Evolutionary conservation across 2,113 vertebrate species (phyloP).

Genomic region (Grus americana): DNA sequence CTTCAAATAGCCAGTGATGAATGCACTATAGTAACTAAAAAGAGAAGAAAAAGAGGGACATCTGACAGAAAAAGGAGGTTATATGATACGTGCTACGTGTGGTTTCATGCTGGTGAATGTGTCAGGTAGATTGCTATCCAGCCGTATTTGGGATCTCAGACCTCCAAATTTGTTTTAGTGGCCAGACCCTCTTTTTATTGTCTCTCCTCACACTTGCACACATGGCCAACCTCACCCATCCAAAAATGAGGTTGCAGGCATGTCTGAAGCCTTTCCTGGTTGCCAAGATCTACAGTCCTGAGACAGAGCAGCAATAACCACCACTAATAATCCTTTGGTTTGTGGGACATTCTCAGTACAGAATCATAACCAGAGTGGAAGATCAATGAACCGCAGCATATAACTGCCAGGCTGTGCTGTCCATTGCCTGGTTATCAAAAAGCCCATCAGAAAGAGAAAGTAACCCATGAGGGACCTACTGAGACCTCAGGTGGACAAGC

Average conservation of each 20-base stretch:
- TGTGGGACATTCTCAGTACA: background rate
- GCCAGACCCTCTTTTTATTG: background rate
- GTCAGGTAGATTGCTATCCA: background rate
- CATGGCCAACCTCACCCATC: background rate
- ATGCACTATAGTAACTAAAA: background rate
- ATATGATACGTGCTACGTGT: rapidly evolving
- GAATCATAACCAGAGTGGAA: background rate
- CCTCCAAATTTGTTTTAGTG: background rate
- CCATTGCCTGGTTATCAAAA: background rate
- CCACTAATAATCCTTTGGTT: background rate
- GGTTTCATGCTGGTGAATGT: background rate
- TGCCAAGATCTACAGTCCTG: background rate
- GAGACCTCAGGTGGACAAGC: background rate
- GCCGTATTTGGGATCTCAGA: background rate
- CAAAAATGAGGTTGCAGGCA: background rate
- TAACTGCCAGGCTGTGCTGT: background rate
- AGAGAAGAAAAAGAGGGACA: background rate
- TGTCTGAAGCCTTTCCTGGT: background rate
- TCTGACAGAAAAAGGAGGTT: background rate
- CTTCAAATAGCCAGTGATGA: background rate
- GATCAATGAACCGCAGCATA: background rate
- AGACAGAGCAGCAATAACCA: background rate
- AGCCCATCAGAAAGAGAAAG: background rate
- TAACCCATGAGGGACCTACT: background rate
- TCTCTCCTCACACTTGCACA: background rate